These are phyloP conservation scores for Ondatra zibethicus DNA, from an alignment of 2,113 vertebrate genomes.

Conservation along the genomic window DNA sequence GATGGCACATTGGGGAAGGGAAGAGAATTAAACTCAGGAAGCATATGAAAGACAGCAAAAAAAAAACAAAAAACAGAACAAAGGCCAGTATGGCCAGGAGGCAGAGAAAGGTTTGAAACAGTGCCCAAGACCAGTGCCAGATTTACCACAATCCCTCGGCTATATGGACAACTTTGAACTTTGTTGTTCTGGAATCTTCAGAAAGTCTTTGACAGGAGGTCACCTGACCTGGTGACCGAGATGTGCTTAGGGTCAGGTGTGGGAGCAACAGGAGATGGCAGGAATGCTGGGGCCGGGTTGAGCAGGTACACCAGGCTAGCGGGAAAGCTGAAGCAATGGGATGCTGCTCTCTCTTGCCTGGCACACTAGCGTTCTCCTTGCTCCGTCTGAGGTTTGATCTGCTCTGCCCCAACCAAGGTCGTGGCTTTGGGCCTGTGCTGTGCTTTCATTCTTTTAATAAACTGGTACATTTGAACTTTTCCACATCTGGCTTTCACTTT, in stretches of 20 bases:
- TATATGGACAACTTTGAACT: neutral
- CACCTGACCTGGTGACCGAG: neutral
- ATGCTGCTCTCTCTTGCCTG: neutral
- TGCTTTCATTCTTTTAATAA: neutral
- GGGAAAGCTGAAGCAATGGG: rapidly evolving
- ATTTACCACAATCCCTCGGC: neutral
- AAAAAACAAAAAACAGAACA: neutral
- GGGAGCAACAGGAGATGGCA: too few species aligned
- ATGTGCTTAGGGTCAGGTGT: neutral
- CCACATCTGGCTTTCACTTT: neutral
- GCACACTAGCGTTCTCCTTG: rapidly evolving
- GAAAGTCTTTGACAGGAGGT: neutral
- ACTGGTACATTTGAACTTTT: neutral
- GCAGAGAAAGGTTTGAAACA: neutral
- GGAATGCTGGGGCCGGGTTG: rapidly evolving
- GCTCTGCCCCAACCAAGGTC: neutral
- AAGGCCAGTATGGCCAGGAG: neutral
- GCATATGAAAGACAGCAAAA: neutral
- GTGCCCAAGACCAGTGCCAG: neutral
- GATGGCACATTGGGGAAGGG: neutral
- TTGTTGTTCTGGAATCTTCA: neutral
- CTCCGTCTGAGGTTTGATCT: neutral
- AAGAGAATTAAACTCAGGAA: neutral
- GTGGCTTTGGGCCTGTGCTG: neutral
- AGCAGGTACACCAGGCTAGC: too few species aligned